phyloP scores from a whole-genome alignment of 2,888 invertebrate genomes.

The Lissonota sp. region DNA sequence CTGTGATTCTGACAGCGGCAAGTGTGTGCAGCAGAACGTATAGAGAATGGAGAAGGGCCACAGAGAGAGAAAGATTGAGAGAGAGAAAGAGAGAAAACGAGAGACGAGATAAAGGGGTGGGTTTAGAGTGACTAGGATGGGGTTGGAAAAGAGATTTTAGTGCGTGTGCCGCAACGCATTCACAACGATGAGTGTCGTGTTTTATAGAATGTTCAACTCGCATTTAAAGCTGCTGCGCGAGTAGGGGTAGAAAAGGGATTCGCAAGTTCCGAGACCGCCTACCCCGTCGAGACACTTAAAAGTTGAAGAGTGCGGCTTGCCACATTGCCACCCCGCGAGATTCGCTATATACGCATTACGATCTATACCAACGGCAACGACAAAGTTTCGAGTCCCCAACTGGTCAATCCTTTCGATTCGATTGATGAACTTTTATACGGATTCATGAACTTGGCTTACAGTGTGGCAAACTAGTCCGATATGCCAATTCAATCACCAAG shows the following conservation, averaged over 20 bases:
- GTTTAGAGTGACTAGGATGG: neutral
- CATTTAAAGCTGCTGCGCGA: slow-evolving; percentile 72
- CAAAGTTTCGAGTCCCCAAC: too few species aligned
- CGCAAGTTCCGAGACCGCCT: slow-evolving; percentile 63
- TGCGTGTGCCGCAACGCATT: slow-evolving; percentile 66
- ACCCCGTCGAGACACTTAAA: slow-evolving; percentile 52
- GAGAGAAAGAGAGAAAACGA: neutral
- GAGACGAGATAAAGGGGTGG: slow-evolving; percentile 4
- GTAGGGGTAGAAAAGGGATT: too few species aligned
- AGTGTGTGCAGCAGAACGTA: slow-evolving; percentile 31
- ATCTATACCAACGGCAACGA: neutral
- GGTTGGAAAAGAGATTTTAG: slow-evolving; percentile 63
- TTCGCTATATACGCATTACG: slow-evolving; percentile 1
- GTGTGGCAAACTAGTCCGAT: too few species aligned
- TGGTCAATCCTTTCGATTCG: too few species aligned
- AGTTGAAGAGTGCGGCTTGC: slow-evolving; percentile 57
- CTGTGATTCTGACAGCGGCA: slow-evolving; percentile 72
- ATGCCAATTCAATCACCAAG: too few species aligned
- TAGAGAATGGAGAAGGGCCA: slow-evolving; percentile 34
- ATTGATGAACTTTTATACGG: too few species aligned
- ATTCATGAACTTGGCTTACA: too few species aligned
- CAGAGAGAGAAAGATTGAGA: neutral
- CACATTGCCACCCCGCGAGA: slow-evolving; percentile 44
- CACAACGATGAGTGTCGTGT: slow-evolving; percentile 73
- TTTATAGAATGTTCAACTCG: slow-evolving; percentile 78